Conservation (phyloP, 2,888 invertebrate species). For the Sminthurinus aureus region DNA sequence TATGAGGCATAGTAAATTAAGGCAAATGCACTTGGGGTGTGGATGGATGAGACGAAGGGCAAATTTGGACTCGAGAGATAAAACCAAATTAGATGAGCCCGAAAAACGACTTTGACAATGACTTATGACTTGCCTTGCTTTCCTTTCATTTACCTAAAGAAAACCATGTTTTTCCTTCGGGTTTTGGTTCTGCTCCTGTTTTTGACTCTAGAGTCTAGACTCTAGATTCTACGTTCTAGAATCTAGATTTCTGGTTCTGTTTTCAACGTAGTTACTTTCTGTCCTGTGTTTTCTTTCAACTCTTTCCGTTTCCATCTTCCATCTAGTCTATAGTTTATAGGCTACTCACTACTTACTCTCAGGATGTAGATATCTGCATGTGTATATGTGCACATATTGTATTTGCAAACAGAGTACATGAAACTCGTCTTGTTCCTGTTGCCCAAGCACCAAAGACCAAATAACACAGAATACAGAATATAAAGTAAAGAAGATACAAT, state of each 20-base stretch:
- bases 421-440: too few species aligned
- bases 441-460: too few species aligned
- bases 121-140: constrained; percentile 40
- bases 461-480: too few species aligned
- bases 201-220: neutral
- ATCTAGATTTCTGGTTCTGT: neutral
- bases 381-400: too few species aligned
- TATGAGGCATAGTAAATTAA: neutral
- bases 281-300: neutral
- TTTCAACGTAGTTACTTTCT: neutral
- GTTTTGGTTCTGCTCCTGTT: neutral
- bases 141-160: constrained; percentile 46
- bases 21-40: neutral
- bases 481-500: neutral
- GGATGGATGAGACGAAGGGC: constrained; percentile 27
- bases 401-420: too few species aligned
- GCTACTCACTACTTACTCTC: too few species aligned
- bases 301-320: neutral
- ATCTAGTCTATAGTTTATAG: neutral
- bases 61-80: constrained; percentile 41
- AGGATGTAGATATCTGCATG: too few species aligned
- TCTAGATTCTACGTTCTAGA: neutral
- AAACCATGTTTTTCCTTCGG: constrained; percentile 29
- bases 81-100: constrained; percentile 39
- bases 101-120: constrained; percentile 43